Evolutionary conservation across 2,888 invertebrate species (phyloP).

Genomic region (Spatulosminthurus flaviceps): DNA sequence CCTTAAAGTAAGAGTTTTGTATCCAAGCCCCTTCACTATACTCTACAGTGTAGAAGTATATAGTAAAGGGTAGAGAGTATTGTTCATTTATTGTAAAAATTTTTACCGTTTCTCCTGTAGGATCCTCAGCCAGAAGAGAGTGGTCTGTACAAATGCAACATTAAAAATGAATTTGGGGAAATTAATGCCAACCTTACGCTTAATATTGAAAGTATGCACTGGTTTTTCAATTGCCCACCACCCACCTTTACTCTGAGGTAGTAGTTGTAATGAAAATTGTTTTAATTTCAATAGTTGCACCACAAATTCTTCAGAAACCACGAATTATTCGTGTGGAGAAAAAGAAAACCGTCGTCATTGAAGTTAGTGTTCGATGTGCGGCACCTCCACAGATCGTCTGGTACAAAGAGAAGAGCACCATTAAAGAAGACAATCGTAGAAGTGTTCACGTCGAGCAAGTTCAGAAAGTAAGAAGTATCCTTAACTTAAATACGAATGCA

Average conservation of each 20-base stretch:
- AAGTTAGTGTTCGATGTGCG: conserved; percentile 91
- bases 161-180: conserved; percentile 95
- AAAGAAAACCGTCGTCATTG: conserved; percentile 90
- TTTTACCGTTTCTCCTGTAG: conserved; percentile 66
- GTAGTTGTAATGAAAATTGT: not conserved
- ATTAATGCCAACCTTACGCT: conserved; percentile 95
- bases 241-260: no score
- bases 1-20: conserved; percentile 70
- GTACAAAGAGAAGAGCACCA: conserved; percentile 86
- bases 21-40: no score
- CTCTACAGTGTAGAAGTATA: no score
- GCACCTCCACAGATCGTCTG: conserved; percentile 93
- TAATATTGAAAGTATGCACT: conserved; percentile 92
- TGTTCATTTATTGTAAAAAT: no score
- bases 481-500: not conserved
- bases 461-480: conserved; percentile 74
- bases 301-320: conserved; percentile 92
- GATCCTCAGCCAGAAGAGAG: conserved; percentile 96
- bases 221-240: no score
- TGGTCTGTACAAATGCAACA: conserved; percentile 97
- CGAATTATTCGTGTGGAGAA: conserved; percentile 90
- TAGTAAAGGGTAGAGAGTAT: no score
- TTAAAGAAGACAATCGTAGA: conserved; percentile 80
- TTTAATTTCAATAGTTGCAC: conserved; percentile 74
- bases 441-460: conserved; percentile 80